Conservation (phyloP, 2,888 invertebrate species). For the Mythimna albipuncta region DNA sequence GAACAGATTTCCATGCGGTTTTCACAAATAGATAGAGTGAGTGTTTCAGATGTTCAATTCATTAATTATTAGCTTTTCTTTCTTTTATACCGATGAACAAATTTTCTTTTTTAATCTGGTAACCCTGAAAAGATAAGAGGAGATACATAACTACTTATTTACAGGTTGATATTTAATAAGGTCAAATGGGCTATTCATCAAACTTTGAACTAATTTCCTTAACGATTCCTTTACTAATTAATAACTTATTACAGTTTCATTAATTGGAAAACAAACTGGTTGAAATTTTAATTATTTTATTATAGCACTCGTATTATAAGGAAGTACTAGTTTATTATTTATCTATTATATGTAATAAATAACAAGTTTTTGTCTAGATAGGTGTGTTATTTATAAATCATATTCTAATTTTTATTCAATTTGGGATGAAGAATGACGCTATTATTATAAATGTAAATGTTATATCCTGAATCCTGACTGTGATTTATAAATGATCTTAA, state of each 20-base stretch:
- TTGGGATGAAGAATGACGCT: not conserved
- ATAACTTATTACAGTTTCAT: conserved; percentile 11
- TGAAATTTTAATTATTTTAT: conserved; percentile 2
- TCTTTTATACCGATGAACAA: no score
- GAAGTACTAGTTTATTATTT: conserved; percentile 18
- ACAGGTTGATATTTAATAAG: conserved; percentile 7
- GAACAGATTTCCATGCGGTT: no score
- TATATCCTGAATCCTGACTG: conserved; percentile 29
- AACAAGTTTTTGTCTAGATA: conserved; percentile 2
- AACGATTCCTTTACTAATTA: conserved; percentile 15
- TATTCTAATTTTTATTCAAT: conserved; percentile 15
- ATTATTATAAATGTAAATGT: conserved; percentile 5
- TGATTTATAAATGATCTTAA: conserved; percentile 14
- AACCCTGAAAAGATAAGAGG: not conserved
- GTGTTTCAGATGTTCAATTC: no score
- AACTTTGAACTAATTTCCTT: conserved; percentile 10
- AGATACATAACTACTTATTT: not conserved
- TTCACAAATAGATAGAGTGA: no score
- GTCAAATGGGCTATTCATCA: conserved; percentile 14
- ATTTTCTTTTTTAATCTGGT: no score
- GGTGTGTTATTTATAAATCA: not conserved
- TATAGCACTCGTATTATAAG: conserved; percentile 10
- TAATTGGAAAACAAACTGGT: conserved; percentile 3
- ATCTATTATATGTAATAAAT: conserved; percentile 18
- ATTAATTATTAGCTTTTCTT: no score